A percentile compares a stretch with the other conserved stretches of the same genome.
These are phyloP conservation scores for Misgurnus anguillicaudatus DNA, from an alignment of 2,113 vertebrate genomes.

Conservation along the genomic window DNA sequence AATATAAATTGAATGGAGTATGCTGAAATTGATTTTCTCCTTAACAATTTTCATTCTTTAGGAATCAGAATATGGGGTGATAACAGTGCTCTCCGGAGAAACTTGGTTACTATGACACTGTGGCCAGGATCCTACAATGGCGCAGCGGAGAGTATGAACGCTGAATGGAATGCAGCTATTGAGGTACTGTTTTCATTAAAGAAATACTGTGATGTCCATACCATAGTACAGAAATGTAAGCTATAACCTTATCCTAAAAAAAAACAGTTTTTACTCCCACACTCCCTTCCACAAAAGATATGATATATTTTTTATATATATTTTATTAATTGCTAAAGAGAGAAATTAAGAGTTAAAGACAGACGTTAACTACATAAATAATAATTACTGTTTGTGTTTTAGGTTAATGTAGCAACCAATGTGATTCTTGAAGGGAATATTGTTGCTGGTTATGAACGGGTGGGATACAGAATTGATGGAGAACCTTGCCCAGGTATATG, in stretches of 20 bases:
- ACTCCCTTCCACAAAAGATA: no score
- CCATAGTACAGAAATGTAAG: neutral
- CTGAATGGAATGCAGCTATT: constrained; percentile 79
- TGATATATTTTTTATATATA: no score
- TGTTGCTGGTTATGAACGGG: constrained; percentile 83
- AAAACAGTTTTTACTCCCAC: no score
- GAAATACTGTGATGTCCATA: neutral
- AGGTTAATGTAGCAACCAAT: constrained; percentile 76
- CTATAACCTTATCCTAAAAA: neutral
- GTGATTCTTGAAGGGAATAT: constrained; percentile 81
- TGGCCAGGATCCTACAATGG: constrained; percentile 81
- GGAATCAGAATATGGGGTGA: constrained; percentile 80
- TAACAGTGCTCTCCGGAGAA: constrained; percentile 71
- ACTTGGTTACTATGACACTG: constrained; percentile 78
- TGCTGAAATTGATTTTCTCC: neutral
- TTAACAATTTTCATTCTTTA: constrained; percentile 45
- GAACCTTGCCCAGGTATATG: constrained; percentile 80
- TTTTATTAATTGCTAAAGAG: no score
- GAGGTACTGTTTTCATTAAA: constrained; percentile 61
- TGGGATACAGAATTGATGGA: constrained; percentile 80
- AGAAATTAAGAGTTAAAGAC: no score
- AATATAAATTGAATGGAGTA: neutral
- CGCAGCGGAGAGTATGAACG: constrained; percentile 72
- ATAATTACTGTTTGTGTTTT: constrained; percentile 2
- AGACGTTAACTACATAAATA: neutral